phyloP scores from a whole-genome alignment of 2,888 invertebrate species.

The Tinea semifulvella region DNA sequence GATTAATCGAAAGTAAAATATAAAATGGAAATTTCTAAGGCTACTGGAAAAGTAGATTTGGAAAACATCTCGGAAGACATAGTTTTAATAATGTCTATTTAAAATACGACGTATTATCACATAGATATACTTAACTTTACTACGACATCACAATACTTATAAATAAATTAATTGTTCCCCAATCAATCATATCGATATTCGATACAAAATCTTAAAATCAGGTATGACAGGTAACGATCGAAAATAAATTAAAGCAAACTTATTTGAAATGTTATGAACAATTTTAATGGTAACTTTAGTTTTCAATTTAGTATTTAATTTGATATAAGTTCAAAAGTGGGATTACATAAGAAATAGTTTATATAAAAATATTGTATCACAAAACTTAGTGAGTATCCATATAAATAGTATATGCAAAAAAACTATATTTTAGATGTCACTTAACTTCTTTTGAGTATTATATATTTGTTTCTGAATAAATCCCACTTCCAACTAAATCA shows the following conservation, averaged over 20 bases:
- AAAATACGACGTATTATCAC: constrained; percentile 42
- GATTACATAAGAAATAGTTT: background rate
- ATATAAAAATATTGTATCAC: background rate
- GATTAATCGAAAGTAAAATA: no score
- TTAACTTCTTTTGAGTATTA: constrained; percentile 3
- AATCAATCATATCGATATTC: constrained; percentile 43
- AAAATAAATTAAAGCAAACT: constrained; percentile 50
- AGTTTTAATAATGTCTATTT: constrained; percentile 29
- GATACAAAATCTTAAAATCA: constrained; percentile 46
- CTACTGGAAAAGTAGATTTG: constrained; percentile 20
- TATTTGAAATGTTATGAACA: constrained; percentile 48
- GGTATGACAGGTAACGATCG: constrained; percentile 61
- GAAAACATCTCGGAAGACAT: constrained; percentile 58
- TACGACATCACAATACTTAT: constrained; percentile 61
- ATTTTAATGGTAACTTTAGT: constrained; percentile 59
- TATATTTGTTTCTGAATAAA: background rate
- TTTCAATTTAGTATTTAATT: constrained; percentile 22
- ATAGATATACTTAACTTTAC: constrained; percentile 55
- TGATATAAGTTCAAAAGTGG: constrained; percentile 9
- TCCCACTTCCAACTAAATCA: constrained; percentile 8
- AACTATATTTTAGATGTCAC: no score
- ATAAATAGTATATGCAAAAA: no score
- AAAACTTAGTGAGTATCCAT: background rate
- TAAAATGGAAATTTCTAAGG: background rate
- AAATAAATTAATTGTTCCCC: constrained; percentile 52